Evolutionary conservation across 2,888 invertebrate species (phyloP).

Genomic region (Cheilosia scutellata): DNA sequence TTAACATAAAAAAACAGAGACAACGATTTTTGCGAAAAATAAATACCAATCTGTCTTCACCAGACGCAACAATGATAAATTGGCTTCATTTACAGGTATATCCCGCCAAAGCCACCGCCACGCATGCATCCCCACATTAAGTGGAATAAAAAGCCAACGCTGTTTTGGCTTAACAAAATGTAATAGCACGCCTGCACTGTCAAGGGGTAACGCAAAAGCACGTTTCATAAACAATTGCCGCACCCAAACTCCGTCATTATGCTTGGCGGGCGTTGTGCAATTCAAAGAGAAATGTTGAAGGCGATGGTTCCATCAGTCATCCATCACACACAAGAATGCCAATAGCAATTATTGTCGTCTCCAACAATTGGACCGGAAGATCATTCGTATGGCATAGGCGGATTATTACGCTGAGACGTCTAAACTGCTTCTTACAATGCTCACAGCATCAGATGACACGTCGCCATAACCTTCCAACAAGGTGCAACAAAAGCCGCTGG

Average conservation of each 20-base stretch:
- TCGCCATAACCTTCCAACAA: conserved; percentile 61
- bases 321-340: conserved; percentile 32
- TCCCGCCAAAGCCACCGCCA: conserved; percentile 21
- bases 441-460: conserved; percentile 50
- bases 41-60: conserved; percentile 29
- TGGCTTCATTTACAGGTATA: conserved; percentile 3
- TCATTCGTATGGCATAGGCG: not conserved
- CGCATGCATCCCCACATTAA: conserved; percentile 12
- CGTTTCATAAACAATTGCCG: conserved; percentile 41
- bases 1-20: not conserved
- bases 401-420: not conserved
- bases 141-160: not conserved
- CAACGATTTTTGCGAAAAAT: conserved; percentile 3
- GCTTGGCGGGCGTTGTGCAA: conserved; percentile 32
- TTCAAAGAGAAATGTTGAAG: conserved; percentile 39
- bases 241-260: conserved; percentile 51
- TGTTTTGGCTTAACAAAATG: not conserved
- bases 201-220: conserved; percentile 46
- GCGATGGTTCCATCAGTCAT: conserved; percentile 5
- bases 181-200: not conserved
- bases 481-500: conserved; percentile 58
- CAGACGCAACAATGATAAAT: conserved; percentile 42
- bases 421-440: not conserved
- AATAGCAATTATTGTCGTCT: conserved; percentile 38
- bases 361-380: conserved; percentile 19